These are phyloP conservation scores for Eremophila alpestris DNA, from an alignment of 2,797 vertebrate genomes.

Conservation along the genomic window DNA sequence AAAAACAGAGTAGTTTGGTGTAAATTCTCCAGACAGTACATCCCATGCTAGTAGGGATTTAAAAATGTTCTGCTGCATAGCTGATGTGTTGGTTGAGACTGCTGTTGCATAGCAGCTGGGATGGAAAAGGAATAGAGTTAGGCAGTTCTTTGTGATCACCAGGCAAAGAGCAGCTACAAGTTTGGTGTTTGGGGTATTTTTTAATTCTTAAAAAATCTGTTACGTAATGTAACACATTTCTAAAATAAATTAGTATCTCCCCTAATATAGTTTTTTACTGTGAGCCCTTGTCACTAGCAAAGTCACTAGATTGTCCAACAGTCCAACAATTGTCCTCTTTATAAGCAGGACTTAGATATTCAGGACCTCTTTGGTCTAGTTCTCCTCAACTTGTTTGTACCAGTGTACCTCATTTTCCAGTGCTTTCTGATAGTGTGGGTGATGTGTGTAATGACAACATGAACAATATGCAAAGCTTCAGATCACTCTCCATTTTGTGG, in stretches of 20 bases:
- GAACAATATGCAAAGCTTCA: neutral
- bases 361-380: neutral
- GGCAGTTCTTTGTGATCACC: neutral
- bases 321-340: neutral
- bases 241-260: neutral
- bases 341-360: neutral
- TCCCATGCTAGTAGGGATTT: neutral
- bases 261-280: neutral
- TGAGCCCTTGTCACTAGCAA: neutral
- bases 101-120: neutral
- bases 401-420: neutral
- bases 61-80: neutral
- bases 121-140: neutral
- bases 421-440: neutral
- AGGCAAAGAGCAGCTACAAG: neutral
- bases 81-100: neutral
- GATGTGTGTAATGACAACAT: neutral
- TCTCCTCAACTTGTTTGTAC: neutral
- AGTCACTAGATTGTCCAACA: neutral
- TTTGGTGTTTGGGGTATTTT: neutral
- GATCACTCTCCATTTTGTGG: neutral
- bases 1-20: neutral
- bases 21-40: neutral
- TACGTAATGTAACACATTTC: accelerated
- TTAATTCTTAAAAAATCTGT: neutral